Evolutionary conservation across 2,113 vertebrate species (phyloP), one percentile per base, ranked within the genome.

Genomic region (Rhizomys pruinosus): DNA sequence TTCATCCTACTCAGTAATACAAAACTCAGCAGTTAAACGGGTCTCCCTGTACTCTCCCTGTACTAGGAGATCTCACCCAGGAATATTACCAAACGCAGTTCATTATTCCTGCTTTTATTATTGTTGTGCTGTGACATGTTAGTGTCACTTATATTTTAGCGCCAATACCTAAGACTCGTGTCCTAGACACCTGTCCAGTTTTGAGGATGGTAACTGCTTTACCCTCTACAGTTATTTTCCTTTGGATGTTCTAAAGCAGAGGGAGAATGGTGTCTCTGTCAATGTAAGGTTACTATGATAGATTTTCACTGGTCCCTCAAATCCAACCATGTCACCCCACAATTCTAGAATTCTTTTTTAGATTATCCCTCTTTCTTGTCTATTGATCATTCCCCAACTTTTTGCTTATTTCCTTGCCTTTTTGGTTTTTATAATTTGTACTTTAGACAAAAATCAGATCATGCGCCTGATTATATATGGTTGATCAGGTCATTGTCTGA

Each of bases 271-370:
- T 37, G n/a, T 73, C 11, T 11, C 11, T 11, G 6, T n/a, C n/a
- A n/a, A n/a, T n/a, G n/a, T 29, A 39, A 76, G 5, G 25, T n/a
- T 0, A 29, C 4, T 52, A 12, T 47, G 37, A 19, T 91, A 79
- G 64, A 68, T 59, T 71, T n/a, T 19, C 52, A 22, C 9, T 68
- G 17, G 8, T 68, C 22, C 44, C 61, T 37, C 12, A 92, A 69
- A 93, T 44, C 63, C 37, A 47, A 59, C n/a, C 80, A 47, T 44
- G 61, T n/a, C 5, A 84, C 85, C 11, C 61, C 57, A 93, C n/a
- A 90, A 81, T 95, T 29, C 37, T 74, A 42, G 63, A 84, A 79
- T 79, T 78, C 39, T n/a, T 63, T 63, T 44, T 64, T 79, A 86
- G n/a, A 44, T 7, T 37, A 69, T 57, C 42, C 34, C 20, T 12